Evolutionary conservation across 2,113 vertebrate species (phyloP).

Genomic region (Bubo scandiacus): DNA sequence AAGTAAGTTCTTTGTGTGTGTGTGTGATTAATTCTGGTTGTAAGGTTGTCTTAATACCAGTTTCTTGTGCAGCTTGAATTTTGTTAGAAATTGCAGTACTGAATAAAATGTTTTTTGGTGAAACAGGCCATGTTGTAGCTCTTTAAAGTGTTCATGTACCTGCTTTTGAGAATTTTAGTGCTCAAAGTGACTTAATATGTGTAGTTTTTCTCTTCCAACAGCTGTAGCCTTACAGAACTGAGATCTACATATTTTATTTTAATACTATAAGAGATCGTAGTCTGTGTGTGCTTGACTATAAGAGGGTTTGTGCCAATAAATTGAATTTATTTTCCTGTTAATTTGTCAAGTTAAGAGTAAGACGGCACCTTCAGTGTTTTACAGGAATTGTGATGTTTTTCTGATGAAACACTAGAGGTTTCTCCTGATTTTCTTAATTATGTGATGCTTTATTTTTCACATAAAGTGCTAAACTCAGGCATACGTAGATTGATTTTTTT

Average conservation of each 20-base stretch:
- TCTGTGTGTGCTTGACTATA: neutral
- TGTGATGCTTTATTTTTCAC: neutral
- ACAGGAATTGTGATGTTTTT: neutral
- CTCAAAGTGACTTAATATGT: neutral
- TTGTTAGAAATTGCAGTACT: neutral
- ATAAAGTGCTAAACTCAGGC: neutral
- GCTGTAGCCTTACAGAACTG: neutral
- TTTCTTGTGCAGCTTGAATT: neutral
- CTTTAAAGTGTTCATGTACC: neutral
- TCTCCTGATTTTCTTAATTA: neutral
- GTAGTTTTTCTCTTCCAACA: neutral
- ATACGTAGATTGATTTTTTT: neutral
- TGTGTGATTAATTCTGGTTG: neutral
- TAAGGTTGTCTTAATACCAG: neutral
- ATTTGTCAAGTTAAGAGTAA: neutral
- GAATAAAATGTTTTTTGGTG: neutral
- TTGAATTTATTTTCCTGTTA: neutral
- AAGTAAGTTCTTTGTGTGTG: slow-evolving; percentile 72
- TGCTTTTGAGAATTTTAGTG: neutral
- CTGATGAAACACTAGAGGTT: neutral
- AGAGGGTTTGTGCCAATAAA: neutral
- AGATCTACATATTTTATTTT: neutral
- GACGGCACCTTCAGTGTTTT: neutral
- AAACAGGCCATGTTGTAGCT: neutral
- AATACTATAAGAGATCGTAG: neutral